A percentile compares a stretch with the other conserved stretches of the same genome.
These are phyloP conservation scores for Dryocosmus kuriphilus DNA, from an alignment of 2,888 invertebrate species.

Conservation along the genomic window DNA sequence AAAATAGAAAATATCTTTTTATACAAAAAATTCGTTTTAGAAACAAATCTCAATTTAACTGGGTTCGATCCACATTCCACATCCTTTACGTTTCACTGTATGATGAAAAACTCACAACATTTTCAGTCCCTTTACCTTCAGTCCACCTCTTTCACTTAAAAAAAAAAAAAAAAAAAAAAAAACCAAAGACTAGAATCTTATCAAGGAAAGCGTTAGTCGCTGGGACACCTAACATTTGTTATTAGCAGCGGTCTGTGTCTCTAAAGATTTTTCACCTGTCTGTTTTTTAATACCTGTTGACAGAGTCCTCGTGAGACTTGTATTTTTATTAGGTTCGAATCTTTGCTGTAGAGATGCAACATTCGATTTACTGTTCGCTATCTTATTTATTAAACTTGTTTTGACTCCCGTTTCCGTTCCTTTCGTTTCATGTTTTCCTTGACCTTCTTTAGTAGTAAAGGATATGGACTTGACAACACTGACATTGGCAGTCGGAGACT, in stretches of 20 bases:
- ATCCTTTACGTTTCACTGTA: neutral
- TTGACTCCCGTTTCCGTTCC: conserved; percentile 55
- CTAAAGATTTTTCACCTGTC: neutral
- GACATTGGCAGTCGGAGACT: conserved; percentile 62
- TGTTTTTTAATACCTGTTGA: conserved; percentile 14
- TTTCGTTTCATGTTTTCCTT: conserved; percentile 42
- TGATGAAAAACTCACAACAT: neutral
- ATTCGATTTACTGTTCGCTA: conserved; percentile 82
- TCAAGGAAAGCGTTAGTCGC: conserved; percentile 46
- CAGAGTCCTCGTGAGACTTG: neutral
- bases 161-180: too few relatives aligned
- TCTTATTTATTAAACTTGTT: conserved; percentile 65
- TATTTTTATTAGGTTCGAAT: conserved; percentile 81
- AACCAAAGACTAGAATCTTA: conserved; percentile 43
- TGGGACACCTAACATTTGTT: conserved; percentile 1
- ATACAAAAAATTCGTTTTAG: neutral
- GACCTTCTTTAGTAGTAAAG: conserved; percentile 50
- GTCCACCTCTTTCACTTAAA: conserved; percentile 17
- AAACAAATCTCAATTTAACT: neutral
- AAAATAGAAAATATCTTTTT: neutral
- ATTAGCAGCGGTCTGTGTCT: neutral
- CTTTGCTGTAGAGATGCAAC: conserved; percentile 89
- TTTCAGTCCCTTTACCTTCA: neutral
- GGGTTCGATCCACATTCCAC: neutral
- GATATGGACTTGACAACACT: conserved; percentile 57